A percentile compares a stretch with the other conserved stretches of the same genome.
phyloP scores from a whole-genome alignment of 2,888 invertebrate genomes.

The Rotaria magnacalcarata region DNA sequence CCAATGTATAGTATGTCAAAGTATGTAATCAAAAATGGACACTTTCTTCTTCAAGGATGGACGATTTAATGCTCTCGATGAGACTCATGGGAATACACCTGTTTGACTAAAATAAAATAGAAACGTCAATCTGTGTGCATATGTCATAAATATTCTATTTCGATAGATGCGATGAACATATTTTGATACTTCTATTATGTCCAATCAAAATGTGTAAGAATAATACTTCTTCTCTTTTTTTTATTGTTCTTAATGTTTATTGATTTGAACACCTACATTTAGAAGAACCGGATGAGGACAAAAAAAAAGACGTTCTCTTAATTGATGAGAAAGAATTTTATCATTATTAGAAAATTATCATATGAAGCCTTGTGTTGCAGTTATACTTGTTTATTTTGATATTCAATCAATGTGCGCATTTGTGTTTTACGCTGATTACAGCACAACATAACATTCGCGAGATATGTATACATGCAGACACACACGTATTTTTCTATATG shows the following conservation, averaged over 20 bases:
- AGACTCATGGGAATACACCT: background rate
- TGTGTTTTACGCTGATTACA: background rate
- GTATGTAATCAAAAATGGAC: slow-evolving; percentile 24
- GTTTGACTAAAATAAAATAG: background rate
- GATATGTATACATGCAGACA: background rate
- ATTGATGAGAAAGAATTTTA: background rate
- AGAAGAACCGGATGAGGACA: too few species aligned
- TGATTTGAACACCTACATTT: background rate
- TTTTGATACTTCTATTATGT: background rate
- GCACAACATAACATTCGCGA: background rate
- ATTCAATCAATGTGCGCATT: background rate
- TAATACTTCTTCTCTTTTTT: background rate
- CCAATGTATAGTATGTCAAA: background rate
- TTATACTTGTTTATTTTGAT: slow-evolving; percentile 1
- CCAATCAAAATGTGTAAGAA: background rate
- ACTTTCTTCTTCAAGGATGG: background rate
- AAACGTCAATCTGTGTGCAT: background rate
- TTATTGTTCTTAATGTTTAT: background rate
- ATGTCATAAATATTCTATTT: background rate
- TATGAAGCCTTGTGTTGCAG: background rate
- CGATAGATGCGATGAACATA: background rate
- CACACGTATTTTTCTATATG: background rate
- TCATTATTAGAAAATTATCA: background rate
- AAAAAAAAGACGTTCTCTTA: too few species aligned
- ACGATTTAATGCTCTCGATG: slow-evolving; percentile 10